Base-by-base conservation (phyloP, 2,888 invertebrate species). In the Lamellibrachia columna region DNA sequence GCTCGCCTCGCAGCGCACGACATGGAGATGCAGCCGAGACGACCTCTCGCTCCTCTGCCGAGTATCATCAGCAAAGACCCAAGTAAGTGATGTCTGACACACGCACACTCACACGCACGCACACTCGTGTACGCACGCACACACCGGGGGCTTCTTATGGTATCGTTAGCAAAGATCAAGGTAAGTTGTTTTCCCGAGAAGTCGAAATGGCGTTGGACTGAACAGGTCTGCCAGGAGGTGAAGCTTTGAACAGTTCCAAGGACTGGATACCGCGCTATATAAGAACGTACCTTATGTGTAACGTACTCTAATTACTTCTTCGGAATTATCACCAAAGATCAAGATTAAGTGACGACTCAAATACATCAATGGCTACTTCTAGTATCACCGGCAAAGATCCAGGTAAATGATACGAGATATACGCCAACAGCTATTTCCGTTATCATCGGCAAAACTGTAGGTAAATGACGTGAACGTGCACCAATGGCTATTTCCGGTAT, bases 51-150 rank as follows among this genome's bases (percentile, higher is more conserved):
- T 11, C 75, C 75, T 22, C 22, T 75, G 75, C 75, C 75, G 75
- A 75, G 75, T n/a, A 75, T 75, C 75, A 75, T 75, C 75, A 75
- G 75, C 22, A 75, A 75, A 22, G 75, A 75, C 75, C 75, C 75
- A 75, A 75, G 75, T 75, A 75, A 75, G 75, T 75, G 40, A 40
- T 40, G 40, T 40, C 40, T 40, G 40, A 40, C 40, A 40, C 40
- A 40, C 40, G 40, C 40, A 40, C 40, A 40, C 40, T 0, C 40
- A 40, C 40, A 40, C 40, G 0, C 40, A 40, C 40, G 40, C 40
- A 40, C 40, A 40, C 1, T 40, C 40, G 40, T 40, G 40, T 40
- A 1, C 40, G 1, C 40, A 40, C 40, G 40, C 40, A 40, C 40
- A 0, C 40, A 40, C 40, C 40, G 40, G 40, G 40, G 40, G 40